Percentiles rank a stretch among this genome's conserved stretches.
Conservation (phyloP, 2,113 vertebrate genomes). For the Lagopus muta region DNA sequence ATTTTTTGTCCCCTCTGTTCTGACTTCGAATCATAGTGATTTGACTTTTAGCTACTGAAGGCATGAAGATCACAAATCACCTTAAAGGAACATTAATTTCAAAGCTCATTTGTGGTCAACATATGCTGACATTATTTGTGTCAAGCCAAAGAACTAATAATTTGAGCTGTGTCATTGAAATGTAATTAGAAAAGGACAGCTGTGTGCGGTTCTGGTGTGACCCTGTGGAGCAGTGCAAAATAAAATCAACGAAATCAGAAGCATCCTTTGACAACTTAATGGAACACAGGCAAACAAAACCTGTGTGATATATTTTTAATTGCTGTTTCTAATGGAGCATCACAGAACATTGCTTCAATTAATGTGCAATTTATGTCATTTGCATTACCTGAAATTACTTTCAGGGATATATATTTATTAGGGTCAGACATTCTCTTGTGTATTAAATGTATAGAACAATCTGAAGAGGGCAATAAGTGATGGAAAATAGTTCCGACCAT, state of each 20-base stretch:
- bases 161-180: conserved; percentile 3
- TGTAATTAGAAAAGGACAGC: neutral
- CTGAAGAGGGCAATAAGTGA: neutral
- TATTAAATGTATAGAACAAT: neutral
- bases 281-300: neutral
- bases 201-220: neutral
- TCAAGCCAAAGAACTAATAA: neutral
- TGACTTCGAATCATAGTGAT: neutral
- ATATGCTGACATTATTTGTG: neutral
- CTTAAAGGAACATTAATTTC: neutral
- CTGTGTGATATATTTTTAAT: neutral
- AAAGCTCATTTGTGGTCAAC: neutral
- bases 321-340: neutral
- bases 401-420: neutral
- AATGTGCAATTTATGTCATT: conserved; percentile 4
- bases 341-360: conserved; percentile 1
- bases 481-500: neutral
- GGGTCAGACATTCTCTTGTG: neutral
- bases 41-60: neutral
- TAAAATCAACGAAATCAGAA: conserved; percentile 5
- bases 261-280: conserved; percentile 3
- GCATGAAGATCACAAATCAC: neutral
- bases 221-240: neutral
- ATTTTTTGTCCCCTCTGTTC: neutral
- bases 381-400: neutral